Percentiles rank a stretch among this genome's conserved stretches.
Conservation (phyloP, 2,797 vertebrate species). For the Myoxocephalus aenaeus region DNA sequence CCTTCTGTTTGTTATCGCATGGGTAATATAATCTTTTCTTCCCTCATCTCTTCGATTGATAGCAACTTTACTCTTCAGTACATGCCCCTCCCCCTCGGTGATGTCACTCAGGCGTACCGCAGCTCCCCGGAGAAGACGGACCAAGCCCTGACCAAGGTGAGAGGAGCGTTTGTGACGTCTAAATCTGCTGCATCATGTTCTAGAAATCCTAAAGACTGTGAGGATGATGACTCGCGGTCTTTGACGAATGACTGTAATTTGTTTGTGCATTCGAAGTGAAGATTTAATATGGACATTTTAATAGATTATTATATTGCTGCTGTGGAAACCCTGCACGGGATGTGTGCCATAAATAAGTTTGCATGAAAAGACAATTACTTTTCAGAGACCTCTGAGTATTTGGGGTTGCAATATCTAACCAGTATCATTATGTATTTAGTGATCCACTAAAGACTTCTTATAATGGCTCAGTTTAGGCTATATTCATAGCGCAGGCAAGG, state of each 20-base stretch:
- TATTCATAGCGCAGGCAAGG: neutral
- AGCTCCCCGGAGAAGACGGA: slow-evolving; percentile 90
- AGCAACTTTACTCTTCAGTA: slow-evolving; percentile 94
- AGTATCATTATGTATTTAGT: neutral
- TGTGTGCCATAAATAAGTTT: neutral
- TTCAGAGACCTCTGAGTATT: neutral
- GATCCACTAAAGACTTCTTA: neutral
- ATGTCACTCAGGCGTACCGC: slow-evolving; percentile 91
- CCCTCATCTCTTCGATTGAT: neutral
- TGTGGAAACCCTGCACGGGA: neutral
- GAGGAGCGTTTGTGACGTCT: neutral
- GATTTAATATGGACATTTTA: slow-evolving; percentile 11
- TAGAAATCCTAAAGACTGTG: neutral
- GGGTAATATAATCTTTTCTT: slow-evolving; percentile 9
- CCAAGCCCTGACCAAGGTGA: slow-evolving; percentile 91
- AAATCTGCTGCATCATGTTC: neutral
- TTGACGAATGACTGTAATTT: slow-evolving; percentile 51
- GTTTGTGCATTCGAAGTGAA: slow-evolving; percentile 14
- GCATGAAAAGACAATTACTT: neutral
- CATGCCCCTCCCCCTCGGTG: slow-evolving; percentile 92
- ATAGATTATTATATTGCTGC: slow-evolving; percentile 7
- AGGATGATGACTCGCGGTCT: slow-evolving; percentile 13
- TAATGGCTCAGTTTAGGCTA: neutral
- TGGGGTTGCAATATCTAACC: neutral
- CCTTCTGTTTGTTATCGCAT: slow-evolving; percentile 26